A percentile compares a stretch with the other conserved stretches of the same genome.
Conservation (phyloP, 1,140 invertebrate species). For the Solen grandis region DNA sequence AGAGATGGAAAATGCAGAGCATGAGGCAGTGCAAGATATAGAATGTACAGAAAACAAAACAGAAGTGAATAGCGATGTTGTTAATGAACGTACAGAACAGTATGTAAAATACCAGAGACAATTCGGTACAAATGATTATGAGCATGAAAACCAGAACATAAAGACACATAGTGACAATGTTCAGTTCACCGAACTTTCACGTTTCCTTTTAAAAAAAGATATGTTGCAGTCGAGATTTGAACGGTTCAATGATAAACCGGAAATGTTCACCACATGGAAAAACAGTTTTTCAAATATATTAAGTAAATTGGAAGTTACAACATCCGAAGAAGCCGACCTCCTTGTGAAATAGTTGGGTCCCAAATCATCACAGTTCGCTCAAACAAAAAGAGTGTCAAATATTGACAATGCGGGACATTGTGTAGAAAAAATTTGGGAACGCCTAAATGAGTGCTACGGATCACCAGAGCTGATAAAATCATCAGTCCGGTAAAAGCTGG, state of each 20-base stretch:
- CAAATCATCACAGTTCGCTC: not conserved
- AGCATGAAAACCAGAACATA: not conserved
- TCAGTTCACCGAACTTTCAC: not conserved
- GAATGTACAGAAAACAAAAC: not conserved
- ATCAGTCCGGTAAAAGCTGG: not conserved
- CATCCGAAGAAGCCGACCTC: not conserved
- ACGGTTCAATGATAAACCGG: not conserved
- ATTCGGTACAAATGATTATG: not conserved
- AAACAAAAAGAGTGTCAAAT: not conserved
- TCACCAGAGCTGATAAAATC: not conserved
- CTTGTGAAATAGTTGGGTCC: not conserved
- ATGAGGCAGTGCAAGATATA: not conserved
- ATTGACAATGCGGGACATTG: not conserved
- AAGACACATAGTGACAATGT: not conserved
- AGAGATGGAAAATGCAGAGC: not conserved
- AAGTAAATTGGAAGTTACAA: not conserved
- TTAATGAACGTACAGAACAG: not conserved
- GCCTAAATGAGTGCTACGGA: not conserved
- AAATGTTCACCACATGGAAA: not conserved
- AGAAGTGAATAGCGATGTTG: not conserved
- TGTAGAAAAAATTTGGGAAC: not conserved
- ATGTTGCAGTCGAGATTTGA: not conserved
- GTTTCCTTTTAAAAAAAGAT: not conserved
- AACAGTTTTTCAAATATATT: not conserved
- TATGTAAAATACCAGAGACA: not conserved